These are phyloP conservation scores for Chromoteleia sp. DNA, from an alignment of 2,888 invertebrate genomes.

Conservation along the genomic window DNA sequence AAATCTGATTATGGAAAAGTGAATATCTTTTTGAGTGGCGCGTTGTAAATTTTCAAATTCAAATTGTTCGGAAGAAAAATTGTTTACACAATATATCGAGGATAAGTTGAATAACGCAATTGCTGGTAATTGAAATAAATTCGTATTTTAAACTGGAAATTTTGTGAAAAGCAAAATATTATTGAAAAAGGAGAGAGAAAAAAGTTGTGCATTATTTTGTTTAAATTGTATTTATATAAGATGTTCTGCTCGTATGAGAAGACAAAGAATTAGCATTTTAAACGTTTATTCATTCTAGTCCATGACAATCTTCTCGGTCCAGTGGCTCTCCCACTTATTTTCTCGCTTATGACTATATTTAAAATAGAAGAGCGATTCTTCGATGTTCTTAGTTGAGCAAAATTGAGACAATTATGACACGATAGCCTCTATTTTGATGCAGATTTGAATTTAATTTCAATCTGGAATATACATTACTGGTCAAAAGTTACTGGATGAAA, in stretches of 20 bases:
- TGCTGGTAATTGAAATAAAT: too few species aligned
- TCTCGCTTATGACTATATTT: slow-evolving; percentile 56
- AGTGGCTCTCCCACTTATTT: slow-evolving; percentile 70
- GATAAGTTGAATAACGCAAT: too few species aligned
- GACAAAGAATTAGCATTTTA: slow-evolving; percentile 77
- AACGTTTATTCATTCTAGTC: slow-evolving; percentile 74
- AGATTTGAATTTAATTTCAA: slow-evolving; percentile 22
- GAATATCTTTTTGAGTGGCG: slow-evolving; percentile 18
- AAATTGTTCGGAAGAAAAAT: background rate
- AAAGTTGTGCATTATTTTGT: background rate
- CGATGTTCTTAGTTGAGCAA: slow-evolving; percentile 32
- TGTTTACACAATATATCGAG: background rate
- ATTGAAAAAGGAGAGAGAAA: too few species aligned
- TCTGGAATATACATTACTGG: slow-evolving; percentile 2
- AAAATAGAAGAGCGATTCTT: slow-evolving; percentile 39
- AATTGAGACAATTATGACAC: slow-evolving; percentile 24
- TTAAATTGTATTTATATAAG: background rate
- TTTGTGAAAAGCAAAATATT: background rate
- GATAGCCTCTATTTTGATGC: slow-evolving; percentile 24
- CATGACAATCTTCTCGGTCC: slow-evolving; percentile 72
- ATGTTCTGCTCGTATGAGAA: slow-evolving; percentile 26
- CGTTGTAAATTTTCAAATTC: slow-evolving; percentile 12
- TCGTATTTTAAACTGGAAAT: too few species aligned
- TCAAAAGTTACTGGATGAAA: background rate
- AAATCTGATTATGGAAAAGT: slow-evolving; percentile 26